A percentile compares a stretch with the other conserved stretches of the same genome.
phyloP scores from a whole-genome alignment of 2,888 invertebrate species.

The Hemithea aestivaria region DNA sequence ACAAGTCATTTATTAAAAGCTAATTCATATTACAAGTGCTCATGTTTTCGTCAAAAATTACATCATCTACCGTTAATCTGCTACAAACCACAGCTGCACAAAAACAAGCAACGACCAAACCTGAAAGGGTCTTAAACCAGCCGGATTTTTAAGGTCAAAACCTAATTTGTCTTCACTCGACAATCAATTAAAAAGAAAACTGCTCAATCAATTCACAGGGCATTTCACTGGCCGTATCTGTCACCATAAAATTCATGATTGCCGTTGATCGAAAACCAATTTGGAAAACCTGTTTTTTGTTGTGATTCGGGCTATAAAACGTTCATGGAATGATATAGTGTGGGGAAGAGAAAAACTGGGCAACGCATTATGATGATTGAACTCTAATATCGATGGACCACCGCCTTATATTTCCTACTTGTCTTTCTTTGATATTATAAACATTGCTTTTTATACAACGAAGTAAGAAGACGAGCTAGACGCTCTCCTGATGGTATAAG shows the following conservation, averaged over 20 bases:
- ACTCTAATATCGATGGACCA: too few species aligned
- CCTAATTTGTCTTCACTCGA: constrained; percentile 6
- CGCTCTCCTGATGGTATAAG: too few species aligned
- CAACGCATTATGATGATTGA: constrained; percentile 26
- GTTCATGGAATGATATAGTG: constrained; percentile 5
- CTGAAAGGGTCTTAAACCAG: not conserved
- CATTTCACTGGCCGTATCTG: constrained; percentile 24
- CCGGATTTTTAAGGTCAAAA: not conserved
- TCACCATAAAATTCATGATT: constrained; percentile 29
- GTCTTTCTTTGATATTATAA: too few species aligned
- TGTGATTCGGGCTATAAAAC: constrained; percentile 22
- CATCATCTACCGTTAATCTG: too few species aligned
- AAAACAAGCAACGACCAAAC: too few species aligned
- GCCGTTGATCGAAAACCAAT: constrained; percentile 30
- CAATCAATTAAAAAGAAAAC: constrained; percentile 26
- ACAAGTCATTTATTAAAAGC: too few species aligned
- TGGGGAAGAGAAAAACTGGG: constrained; percentile 8
- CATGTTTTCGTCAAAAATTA: too few species aligned
- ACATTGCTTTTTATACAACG: too few species aligned
- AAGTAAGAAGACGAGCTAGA: too few species aligned
- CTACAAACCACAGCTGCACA: too few species aligned
- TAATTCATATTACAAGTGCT: too few species aligned
- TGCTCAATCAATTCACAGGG: constrained; percentile 22
- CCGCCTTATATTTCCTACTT: too few species aligned
- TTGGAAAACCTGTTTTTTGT: constrained; percentile 26